These are phyloP conservation scores for Lycopodina hypogea DNA, from an alignment of 37 sponge, comb jelly and placozoan genomes.

Conservation along the genomic window DNA sequence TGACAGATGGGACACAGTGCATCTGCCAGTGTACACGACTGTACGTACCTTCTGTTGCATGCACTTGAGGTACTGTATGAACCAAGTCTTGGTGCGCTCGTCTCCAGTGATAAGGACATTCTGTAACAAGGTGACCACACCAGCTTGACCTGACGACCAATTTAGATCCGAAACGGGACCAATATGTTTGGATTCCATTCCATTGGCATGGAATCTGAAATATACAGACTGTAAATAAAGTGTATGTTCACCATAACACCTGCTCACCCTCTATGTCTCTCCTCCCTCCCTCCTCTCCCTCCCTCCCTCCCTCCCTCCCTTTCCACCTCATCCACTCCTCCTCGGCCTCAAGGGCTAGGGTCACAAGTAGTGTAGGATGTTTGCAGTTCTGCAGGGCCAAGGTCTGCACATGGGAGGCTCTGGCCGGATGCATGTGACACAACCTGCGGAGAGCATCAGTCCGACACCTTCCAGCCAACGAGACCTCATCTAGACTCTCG, in stretches of 20 bases:
- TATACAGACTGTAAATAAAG: no score
- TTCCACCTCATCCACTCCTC: background rate
- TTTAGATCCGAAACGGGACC: background rate
- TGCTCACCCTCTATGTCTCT: no score
- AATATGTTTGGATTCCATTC: conserved; percentile 11
- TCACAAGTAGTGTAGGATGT: conserved; percentile 64
- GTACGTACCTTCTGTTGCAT: conserved; percentile 68
- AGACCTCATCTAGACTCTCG: conserved; percentile 69
- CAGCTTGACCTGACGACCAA: conserved; percentile 8
- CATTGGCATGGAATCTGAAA: background rate
- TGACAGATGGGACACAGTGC: no score
- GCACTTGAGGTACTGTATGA: conserved; percentile 71
- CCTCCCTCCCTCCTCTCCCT: no score
- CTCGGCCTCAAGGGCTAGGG: conserved; percentile 54
- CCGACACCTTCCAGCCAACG: conserved; percentile 50
- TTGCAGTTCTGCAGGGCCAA: conserved; percentile 50
- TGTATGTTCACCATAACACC: no score
- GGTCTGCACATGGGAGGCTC: conserved; percentile 41
- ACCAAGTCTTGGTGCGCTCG: conserved; percentile 52
- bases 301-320: background rate
- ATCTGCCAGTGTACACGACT: no score
- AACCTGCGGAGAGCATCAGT: conserved; percentile 39
- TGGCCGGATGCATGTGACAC: conserved; percentile 40
- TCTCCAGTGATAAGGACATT: conserved; percentile 58
- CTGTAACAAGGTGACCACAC: conserved; percentile 53